A percentile compares a stretch with the other conserved stretches of the same genome.
phyloP scores from a whole-genome alignment of 2,888 invertebrate genomes.

The Lasioglossum figueresi region DNA sequence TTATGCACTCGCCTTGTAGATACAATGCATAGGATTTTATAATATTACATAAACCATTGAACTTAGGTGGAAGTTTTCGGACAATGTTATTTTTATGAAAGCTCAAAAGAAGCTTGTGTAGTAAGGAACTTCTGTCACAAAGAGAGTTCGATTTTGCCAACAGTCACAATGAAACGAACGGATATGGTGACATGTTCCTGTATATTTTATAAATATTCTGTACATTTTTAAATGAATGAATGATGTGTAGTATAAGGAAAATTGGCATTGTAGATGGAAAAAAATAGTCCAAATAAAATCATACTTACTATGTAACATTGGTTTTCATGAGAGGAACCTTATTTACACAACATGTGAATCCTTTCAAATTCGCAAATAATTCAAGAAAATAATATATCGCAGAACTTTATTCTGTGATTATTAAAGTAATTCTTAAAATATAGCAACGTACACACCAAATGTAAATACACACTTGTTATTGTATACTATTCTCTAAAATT shows the following conservation, averaged over 20 bases:
- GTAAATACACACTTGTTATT: constrained; percentile 20
- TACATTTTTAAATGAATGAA: constrained; percentile 54
- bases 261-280: constrained; percentile 53
- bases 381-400: not conserved
- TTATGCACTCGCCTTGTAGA: constrained; percentile 58
- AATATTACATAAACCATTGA: constrained; percentile 38
- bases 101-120: constrained; percentile 28
- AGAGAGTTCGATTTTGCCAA: constrained; percentile 34
- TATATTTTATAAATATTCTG: constrained; percentile 59
- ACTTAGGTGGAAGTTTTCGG: constrained; percentile 26
- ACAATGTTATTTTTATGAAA: constrained; percentile 50
- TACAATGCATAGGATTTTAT: constrained; percentile 55
- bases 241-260: constrained; percentile 44
- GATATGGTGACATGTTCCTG: constrained; percentile 60
- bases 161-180: constrained; percentile 30
- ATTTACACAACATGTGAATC: constrained; percentile 1
- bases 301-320: constrained; percentile 32
- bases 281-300: constrained; percentile 46
- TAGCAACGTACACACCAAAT: constrained; percentile 16
- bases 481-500: constrained; percentile 6
- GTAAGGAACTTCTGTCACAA: constrained; percentile 44
- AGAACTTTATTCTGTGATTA: constrained; percentile 19
- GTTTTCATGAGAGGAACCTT: constrained; percentile 26
- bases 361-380: constrained; percentile 17
- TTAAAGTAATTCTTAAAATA: not conserved